A percentile compares a stretch with the other conserved stretches of the same genome.
Evolutionary conservation across 2,888 invertebrate species (phyloP).

Genomic region (Conistra vaccinii): DNA sequence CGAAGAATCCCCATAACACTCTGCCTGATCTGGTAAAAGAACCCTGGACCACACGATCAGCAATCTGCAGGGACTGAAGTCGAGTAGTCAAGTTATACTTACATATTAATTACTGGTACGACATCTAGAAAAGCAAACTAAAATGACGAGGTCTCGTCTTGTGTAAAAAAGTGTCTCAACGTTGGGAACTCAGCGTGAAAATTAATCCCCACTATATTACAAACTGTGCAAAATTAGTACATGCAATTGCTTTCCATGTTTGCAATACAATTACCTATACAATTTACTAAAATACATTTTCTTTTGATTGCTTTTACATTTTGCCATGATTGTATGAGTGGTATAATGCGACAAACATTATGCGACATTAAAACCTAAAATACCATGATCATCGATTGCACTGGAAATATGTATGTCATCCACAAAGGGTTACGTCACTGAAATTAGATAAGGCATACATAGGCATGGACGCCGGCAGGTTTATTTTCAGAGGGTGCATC

Average conservation of each 20-base stretch:
- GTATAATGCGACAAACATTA: constrained; percentile 1
- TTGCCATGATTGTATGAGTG: background rate
- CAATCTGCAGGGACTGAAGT: background rate
- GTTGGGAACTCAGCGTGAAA: background rate
- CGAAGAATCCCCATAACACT: background rate
- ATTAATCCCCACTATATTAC: background rate
- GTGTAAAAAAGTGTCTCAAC: background rate
- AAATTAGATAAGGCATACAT: background rate
- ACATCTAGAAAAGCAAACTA: background rate
- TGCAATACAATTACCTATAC: background rate
- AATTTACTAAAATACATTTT: constrained; percentile 23
- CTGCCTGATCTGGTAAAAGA: too few species aligned
- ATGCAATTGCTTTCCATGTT: constrained; percentile 9
- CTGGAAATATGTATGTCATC: too few species aligned
- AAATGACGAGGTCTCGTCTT: background rate
- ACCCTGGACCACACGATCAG: background rate
- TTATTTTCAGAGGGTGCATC: too few species aligned
- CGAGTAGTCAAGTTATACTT: background rate
- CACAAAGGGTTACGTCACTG: background rate
- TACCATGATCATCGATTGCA: background rate
- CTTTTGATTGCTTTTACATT: constrained; percentile 28
- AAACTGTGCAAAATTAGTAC: background rate
- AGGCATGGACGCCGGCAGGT: too few species aligned
- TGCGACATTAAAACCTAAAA: background rate
- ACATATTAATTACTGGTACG: background rate